phyloP scores from a whole-genome alignment of 2,797 vertebrate genomes.

The Nothura maculosa region DNA sequence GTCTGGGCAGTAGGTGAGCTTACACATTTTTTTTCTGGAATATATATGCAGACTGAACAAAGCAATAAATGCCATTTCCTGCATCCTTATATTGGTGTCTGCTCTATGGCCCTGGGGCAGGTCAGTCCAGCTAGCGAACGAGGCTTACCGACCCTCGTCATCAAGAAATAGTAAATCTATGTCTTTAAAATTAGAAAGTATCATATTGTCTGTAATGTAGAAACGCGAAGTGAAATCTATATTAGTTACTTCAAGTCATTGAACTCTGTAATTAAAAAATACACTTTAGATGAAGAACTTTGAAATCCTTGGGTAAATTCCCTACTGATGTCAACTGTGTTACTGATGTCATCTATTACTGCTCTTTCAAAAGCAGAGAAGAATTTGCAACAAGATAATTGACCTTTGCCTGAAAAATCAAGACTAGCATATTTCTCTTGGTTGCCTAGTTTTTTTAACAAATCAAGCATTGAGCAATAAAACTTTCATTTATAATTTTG shows the following conservation, averaged over 20 bases:
- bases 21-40: too few relatives aligned
- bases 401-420: slow-evolving; percentile 1
- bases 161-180: neutral
- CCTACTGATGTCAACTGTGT: neutral
- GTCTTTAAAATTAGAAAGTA: neutral
- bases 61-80: too few relatives aligned
- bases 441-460: neutral
- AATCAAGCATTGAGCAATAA: neutral
- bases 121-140: too few relatives aligned
- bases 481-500: neutral
- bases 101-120: too few relatives aligned
- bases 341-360: neutral
- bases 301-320: neutral
- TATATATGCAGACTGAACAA: too few relatives aligned
- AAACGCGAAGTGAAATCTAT: neutral
- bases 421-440: neutral
- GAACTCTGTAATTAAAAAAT: neutral
- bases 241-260: neutral
- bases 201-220: neutral
- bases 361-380: neutral
- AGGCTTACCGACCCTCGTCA: too few relatives aligned
- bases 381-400: neutral
- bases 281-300: neutral
- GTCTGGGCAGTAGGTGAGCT: too few relatives aligned
- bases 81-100: too few relatives aligned